Conservation (phyloP, 2,888 invertebrate species). For the Shargacucullia verbasci region DNA sequence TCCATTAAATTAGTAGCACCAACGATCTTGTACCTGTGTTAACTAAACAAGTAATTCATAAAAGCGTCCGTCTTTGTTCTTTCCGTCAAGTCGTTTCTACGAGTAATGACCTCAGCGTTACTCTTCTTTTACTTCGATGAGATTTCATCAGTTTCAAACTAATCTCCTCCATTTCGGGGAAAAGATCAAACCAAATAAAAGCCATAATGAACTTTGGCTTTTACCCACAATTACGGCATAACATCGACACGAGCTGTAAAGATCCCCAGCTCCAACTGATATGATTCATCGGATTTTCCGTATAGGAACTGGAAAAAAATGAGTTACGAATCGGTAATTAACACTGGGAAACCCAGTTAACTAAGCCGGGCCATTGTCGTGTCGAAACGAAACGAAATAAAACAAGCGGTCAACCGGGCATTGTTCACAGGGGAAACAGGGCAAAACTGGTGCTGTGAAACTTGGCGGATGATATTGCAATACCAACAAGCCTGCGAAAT, state of each 20-base stretch:
- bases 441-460: slow-evolving; percentile 60
- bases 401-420: slow-evolving; percentile 64
- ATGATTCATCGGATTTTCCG: slow-evolving; percentile 68
- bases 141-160: slow-evolving; percentile 57
- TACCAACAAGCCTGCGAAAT: slow-evolving; percentile 69
- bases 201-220: slow-evolving; percentile 58
- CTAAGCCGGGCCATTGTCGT: slow-evolving; percentile 69
- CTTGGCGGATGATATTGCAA: slow-evolving; percentile 74
- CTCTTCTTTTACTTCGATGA: slow-evolving; percentile 52
- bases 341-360: slow-evolving; percentile 66
- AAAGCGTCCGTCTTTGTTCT: slow-evolving; percentile 24
- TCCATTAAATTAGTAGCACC: slow-evolving; percentile 7
- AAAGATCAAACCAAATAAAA: slow-evolving; percentile 58
- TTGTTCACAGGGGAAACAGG: slow-evolving; percentile 59
- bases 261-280: slow-evolving; percentile 25
- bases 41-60: slow-evolving; percentile 27
- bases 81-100: slow-evolving; percentile 23
- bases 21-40: neutral
- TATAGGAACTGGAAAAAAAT: slow-evolving; percentile 58
- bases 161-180: slow-evolving; percentile 57
- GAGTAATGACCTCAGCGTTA: slow-evolving; percentile 23
- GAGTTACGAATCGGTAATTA: slow-evolving; percentile 72
- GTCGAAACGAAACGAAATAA: slow-evolving; percentile 72
- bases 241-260: slow-evolving; percentile 26
- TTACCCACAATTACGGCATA: slow-evolving; percentile 33